A percentile compares a stretch with the other conserved stretches of the same genome.
Conservation (phyloP, 2,797 vertebrate species). For the Neosilurus hyrtlii region DNA sequence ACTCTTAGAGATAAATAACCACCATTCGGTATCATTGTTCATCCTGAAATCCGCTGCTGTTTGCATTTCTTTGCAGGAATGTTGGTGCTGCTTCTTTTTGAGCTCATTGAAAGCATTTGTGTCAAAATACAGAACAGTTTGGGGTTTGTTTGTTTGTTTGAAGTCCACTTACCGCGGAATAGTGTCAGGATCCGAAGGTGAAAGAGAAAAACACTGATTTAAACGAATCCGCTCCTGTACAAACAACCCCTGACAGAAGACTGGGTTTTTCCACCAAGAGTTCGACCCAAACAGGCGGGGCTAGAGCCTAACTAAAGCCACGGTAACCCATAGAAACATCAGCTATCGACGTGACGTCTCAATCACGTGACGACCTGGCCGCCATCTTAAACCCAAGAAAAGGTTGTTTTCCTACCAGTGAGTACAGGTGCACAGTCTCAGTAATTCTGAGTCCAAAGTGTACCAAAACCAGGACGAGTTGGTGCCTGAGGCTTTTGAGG, state of each 20-base stretch:
- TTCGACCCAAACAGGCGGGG: no score
- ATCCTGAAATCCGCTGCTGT: neutral
- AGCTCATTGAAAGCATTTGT: neutral
- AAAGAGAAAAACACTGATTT: neutral
- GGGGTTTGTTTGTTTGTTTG: neutral
- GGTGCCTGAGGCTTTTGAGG: no score
- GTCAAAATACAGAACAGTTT: neutral
- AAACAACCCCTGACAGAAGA: neutral
- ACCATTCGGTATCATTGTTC: neutral
- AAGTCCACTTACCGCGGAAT: neutral
- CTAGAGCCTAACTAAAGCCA: no score
- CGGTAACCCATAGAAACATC: no score
- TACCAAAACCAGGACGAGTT: no score
- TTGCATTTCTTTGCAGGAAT: neutral
- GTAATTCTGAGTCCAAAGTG: no score
- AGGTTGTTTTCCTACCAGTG: no score
- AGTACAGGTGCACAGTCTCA: no score
- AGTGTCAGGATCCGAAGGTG: neutral
- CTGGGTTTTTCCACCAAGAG: neutral
- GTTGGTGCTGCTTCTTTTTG: no score
- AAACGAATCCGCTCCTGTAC: neutral
- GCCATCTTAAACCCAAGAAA: no score
- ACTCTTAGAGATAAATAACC: neutral
- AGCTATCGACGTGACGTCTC: no score
- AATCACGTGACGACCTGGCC: no score